phyloP scores from a whole-genome alignment of 2,797 vertebrate genomes.

The Dermochelys coriacea region DNA sequence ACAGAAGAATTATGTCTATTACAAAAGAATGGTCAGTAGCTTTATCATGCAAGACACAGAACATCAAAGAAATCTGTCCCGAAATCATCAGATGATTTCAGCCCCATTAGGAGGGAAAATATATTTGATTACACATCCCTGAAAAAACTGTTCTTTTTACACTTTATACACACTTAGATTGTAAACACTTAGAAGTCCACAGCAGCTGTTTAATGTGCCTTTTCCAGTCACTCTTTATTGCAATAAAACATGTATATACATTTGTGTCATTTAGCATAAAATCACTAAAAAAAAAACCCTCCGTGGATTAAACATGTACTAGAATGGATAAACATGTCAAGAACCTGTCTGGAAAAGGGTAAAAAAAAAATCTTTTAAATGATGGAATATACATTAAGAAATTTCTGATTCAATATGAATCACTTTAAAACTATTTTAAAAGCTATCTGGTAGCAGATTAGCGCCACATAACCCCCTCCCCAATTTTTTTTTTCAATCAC shows the following conservation, averaged over 20 bases:
- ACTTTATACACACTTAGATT: background rate
- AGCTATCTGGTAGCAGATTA: background rate
- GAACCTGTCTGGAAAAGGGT: too few species aligned
- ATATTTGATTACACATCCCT: background rate
- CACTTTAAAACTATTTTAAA: background rate
- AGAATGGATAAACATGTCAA: background rate
- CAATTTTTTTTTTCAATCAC: background rate
- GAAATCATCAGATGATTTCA: background rate
- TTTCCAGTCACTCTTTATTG: background rate
- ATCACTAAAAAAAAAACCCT: background rate
- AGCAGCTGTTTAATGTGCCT: background rate
- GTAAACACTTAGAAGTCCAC: background rate
- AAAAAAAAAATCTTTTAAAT: background rate
- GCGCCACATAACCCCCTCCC: background rate
- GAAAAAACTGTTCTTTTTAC: background rate
- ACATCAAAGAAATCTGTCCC: background rate
- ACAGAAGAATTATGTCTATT: background rate
- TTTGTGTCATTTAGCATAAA: background rate
- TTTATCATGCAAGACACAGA: rapidly evolving
- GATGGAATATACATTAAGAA: background rate
- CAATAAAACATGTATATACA: background rate
- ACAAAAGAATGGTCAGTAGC: background rate
- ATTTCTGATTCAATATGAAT: background rate
- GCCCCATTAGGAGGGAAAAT: rapidly evolving
- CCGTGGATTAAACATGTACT: background rate